Conservation (phyloP, 2,797 vertebrate species). For the Muscicapa striata region DNA sequence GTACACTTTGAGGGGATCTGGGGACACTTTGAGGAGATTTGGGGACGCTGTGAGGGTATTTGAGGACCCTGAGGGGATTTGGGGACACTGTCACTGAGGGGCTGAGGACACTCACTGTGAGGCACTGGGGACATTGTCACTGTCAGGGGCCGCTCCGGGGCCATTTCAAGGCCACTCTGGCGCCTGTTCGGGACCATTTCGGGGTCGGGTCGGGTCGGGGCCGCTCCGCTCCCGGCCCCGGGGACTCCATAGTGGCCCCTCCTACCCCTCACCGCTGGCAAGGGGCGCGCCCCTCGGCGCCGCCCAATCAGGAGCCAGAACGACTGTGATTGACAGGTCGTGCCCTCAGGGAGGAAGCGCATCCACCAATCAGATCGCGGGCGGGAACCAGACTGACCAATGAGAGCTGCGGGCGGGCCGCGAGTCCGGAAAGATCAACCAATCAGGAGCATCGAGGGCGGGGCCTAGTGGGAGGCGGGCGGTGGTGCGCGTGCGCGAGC, state of each 20-base stretch:
- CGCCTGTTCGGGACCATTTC: too few species aligned
- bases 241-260: background rate
- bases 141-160: too few species aligned
- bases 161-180: too few species aligned
- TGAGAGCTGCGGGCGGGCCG: accelerated
- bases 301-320: background rate
- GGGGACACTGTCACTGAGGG: too few species aligned
- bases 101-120: too few species aligned
- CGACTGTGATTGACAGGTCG: background rate
- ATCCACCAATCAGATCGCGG: background rate
- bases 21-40: too few species aligned
- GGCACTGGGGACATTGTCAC: too few species aligned
- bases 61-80: too few species aligned
- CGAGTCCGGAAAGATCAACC: accelerated
- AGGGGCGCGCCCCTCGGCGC: too few species aligned
- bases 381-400: background rate
- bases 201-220: too few species aligned
- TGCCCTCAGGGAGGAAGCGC: background rate
- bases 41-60: too few species aligned
- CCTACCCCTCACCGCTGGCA: background rate
- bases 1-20: too few species aligned
- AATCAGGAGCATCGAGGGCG: accelerated
- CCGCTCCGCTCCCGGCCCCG: background rate
- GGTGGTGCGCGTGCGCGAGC: background rate
- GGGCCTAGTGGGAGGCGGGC: accelerated